Evolutionary conservation across 2,888 invertebrate genomes (phyloP), one percentile per base, ranked within the genome.

Genomic region (Minunthozetes semirufus): DNA sequence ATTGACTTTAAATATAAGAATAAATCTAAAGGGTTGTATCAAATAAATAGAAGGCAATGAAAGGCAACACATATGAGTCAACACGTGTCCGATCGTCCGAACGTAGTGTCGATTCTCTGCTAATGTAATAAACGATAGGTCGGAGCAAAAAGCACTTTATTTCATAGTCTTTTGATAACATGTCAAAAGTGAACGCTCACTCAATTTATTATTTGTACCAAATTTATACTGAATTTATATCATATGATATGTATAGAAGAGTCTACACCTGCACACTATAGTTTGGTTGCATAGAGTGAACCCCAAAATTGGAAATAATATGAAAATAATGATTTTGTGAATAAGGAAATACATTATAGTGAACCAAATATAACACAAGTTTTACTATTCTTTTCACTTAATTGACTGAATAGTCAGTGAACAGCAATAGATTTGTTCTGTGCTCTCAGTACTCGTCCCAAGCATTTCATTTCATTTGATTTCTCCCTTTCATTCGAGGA

Each of bases 301-400:
- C 11, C 33, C 66, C 22, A 66, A 66, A 59, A 59, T 59, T 59
- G 63, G 3, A 29, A 63, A 63, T 63, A 38, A 70, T 70, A 68
- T 68, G 68, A 68, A 46, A 42, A 68, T 68, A 68, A 68, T 68
- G 66, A 66, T n/a, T 66, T 68, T 22, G 42, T 19, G 46, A 70
- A 70, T 70, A 48, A 66, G 66, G 66, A 66, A 66, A 42, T 42
- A 29, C 33, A 63, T 33, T n/a, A 33, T 19, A 56, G 33, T 66
- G 38, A 15, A 29, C 38, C 46, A 48, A 70, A 70, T 19, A 70
- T 22, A 46, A 48, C 42, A 68, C 42, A 46, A 70, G 46, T 70
- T 25, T 4, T 42, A 70, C 70, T 48, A 70, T 70, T 70, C 70
- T 70, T 70, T 70, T 9, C 48, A 38, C 70, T 70, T 70, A 70